phyloP scores from a whole-genome alignment of 2,888 invertebrate genomes.

The Anagyrus pseudococci region DNA sequence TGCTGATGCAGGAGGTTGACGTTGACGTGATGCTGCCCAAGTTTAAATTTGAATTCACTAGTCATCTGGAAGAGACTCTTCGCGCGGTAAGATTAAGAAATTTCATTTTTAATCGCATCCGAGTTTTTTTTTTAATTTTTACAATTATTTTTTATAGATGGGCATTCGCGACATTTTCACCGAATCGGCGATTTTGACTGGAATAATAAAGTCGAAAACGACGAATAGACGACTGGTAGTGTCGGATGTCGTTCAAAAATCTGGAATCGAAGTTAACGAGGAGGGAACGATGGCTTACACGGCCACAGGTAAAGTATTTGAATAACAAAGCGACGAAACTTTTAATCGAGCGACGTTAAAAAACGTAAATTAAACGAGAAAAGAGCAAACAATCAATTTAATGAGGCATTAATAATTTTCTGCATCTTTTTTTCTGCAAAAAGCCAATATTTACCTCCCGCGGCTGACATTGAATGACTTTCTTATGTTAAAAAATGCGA shows the following conservation, averaged over 20 bases:
- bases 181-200: conserved; percentile 73
- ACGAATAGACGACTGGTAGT: conserved; percentile 66
- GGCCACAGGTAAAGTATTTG: conserved; percentile 68
- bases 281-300: conserved; percentile 75
- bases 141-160: conserved; percentile 61
- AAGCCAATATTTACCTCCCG: too few species aligned
- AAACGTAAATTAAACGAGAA: too few species aligned
- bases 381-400: too few species aligned
- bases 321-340: too few species aligned
- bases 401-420: too few species aligned
- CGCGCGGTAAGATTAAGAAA: conserved; percentile 64
- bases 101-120: not conserved
- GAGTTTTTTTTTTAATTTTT: not conserved
- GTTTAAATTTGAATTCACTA: conserved; percentile 76
- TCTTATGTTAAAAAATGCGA: too few species aligned
- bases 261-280: conserved; percentile 80
- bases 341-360: too few species aligned
- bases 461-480: too few species aligned
- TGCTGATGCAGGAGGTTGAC: conserved; percentile 66
- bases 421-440: too few species aligned
- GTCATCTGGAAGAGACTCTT: conserved; percentile 68
- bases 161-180: conserved; percentile 78
- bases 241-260: conserved; percentile 76
- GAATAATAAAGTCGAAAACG: conserved; percentile 69
- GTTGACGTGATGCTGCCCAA: conserved; percentile 75